Base-by-base conservation (phyloP, 2,797 vertebrate genomes). In the Xenentodon cancila region DNA sequence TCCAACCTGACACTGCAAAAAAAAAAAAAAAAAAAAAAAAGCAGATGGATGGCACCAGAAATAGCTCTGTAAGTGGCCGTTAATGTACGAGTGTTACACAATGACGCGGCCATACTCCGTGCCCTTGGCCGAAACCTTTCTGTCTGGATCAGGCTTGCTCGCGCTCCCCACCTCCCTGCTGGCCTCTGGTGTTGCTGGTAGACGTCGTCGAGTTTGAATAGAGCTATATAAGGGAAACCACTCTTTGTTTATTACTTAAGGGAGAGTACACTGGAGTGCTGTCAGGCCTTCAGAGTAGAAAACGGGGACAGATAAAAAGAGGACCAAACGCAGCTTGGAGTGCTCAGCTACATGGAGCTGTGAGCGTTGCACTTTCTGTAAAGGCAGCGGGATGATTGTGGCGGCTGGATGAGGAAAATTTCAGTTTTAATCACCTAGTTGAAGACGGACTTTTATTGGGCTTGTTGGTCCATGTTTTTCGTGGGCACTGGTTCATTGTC, bases 161-260 rank as follows among this genome's bases (percentile, higher is more conserved):
- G 43, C 15, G 13, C 75, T 71, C 68, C 47, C 64, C 19, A 49
- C 53, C 73, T 67, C 73, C 54, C 81, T 53, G 53, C 52, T 21
- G 49, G 63, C 73, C 66, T 68, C 59, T 64, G 73, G 83, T 83
- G 79, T 54, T 67, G 77, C 80, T 71, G 12, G 68, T 72, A 53
- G 70, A 81, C 73, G 66, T 75, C 71, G 68, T 58, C 21, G 61
- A 62, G 75, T 82, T 82, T 77, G 76, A 85, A 72, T 75, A 87
- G 69, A 75, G 68, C 89, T 92, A 92, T 92, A 92, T 92, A 93
- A 92, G 92, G 90, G 70, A 90, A 92, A 86, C 76, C 79, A 71
- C 88, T 85, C 86, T 90, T 86, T 91, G 90, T 93, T 92, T 92
- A 92, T 91, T 89, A 89, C 82, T 79, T 77, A 79, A 77, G 81